Evolutionary conservation across 2,888 invertebrate genomes (phyloP).

Genomic region (Lissocephala sabroskyi): DNA sequence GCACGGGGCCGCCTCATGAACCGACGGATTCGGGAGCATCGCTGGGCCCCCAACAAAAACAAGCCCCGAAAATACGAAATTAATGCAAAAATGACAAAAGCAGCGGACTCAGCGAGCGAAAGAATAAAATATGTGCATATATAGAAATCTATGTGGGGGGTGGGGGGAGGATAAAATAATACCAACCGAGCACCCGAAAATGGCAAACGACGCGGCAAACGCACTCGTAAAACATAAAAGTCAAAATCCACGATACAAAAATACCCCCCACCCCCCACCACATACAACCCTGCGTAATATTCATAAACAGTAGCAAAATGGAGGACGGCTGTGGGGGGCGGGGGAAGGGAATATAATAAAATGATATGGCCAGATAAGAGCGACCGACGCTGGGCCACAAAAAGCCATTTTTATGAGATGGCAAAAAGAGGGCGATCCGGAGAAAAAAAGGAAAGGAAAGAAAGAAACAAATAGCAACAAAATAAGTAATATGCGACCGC

Average conservation of each 20-base stretch:
- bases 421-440: conserved; percentile 14
- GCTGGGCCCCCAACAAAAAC: conserved; percentile 32
- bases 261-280: background rate
- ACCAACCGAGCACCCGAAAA: conserved; percentile 12
- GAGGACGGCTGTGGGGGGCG: background rate
- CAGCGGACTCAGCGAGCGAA: conserved; percentile 32
- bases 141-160: conserved; percentile 8
- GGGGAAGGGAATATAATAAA: conserved; percentile 5
- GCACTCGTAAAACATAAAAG: conserved; percentile 36
- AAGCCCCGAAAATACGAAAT: conserved; percentile 50
- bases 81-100: conserved; percentile 64
- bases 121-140: conserved; percentile 21
- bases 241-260: conserved; percentile 29
- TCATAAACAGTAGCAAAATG: conserved; percentile 40
- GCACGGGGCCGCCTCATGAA: conserved; percentile 32
- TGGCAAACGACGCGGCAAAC: conserved; percentile 12
- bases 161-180: conserved; percentile 40
- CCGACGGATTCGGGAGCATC: conserved; percentile 59
- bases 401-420: conserved; percentile 51
- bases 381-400: conserved; percentile 18
- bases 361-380: conserved; percentile 35
- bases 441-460: conserved; percentile 16
- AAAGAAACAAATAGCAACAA: conserved; percentile 38
- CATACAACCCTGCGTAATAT: conserved; percentile 28
- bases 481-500: conserved; percentile 64